Evolutionary conservation across 2,113 vertebrate genomes (phyloP), one percentile per base, ranked within the genome.

Genomic region (Carettochelys insculpta): DNA sequence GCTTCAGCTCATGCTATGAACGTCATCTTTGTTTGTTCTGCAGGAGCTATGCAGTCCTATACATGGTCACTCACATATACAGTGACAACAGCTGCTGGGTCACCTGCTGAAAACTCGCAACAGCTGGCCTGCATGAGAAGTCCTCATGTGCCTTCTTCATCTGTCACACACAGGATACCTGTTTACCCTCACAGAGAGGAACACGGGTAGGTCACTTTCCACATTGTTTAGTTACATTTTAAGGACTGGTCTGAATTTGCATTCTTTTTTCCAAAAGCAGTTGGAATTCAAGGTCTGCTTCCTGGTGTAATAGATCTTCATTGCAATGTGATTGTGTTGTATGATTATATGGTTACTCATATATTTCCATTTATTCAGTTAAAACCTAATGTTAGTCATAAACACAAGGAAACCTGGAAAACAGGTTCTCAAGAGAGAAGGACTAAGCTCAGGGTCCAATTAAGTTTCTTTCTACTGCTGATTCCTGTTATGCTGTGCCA

Each of bases 1-100:
- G 22, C 0, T 2, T 17, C 29, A 86, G 58, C 41, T 51, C 1
- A 0, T 43, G n/a, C 14, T 48, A 22, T 77, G 45, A 6, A 65
- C 78, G 45, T 91, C 76, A 65, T 14, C 16, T 56, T 54, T 85
- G 47, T 97, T 96, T 98, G 90, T 96, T 97, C 97, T 96, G 34
- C 98, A 99, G 99, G 99, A 94, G 98, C 99, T 88, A 99, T 99
- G 99, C 99, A 99, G 97, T 99, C 99, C 95, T 99, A 99, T 95
- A 99, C 99, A 3, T 99, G 99, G 99, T 99, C 99, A 91, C 99
- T 99, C 95, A 99, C 99, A n/a, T 99, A 99, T 97, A 99, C 99
- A 56, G 99, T 99, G 98, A 99, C 99, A 61, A 99, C 99, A 45
- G 99, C 99, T 76, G 99, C 99, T 29, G 98, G 98, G 10, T 98